Percentiles rank a stretch among this genome's conserved stretches.
Evolutionary conservation across 2,113 vertebrate genomes (phyloP).

Genomic region (Thamnophis sirtalis): DNA sequence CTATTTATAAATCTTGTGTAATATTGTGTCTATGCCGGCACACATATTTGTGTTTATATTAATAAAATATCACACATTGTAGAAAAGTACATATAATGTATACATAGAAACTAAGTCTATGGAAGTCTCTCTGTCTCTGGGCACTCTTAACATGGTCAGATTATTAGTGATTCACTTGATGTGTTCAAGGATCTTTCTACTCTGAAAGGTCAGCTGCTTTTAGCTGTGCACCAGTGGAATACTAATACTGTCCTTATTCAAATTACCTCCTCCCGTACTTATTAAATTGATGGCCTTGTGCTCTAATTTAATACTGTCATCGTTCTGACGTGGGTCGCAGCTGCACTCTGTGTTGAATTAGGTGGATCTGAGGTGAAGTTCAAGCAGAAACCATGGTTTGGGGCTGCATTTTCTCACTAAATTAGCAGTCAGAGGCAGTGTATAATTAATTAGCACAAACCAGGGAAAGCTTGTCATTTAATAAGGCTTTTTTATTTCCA

Average conservation of each 20-base stretch:
- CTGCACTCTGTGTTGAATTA: slow-evolving; percentile 84
- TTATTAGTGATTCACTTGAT: slow-evolving; percentile 92
- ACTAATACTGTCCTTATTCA: slow-evolving; percentile 99
- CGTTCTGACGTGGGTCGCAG: slow-evolving; percentile 81
- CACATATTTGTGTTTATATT: slow-evolving; percentile 37
- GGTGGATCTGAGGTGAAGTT: slow-evolving; percentile 88
- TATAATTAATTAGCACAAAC: slow-evolving; percentile 94
- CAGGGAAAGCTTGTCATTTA: slow-evolving; percentile 95
- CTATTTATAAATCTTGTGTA: slow-evolving; percentile 64
- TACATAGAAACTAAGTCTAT: slow-evolving; percentile 68
- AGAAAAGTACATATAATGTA: slow-evolving; percentile 67
- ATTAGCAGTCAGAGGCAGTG: slow-evolving; percentile 86
- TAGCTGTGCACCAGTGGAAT: slow-evolving; percentile 93
- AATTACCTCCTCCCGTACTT: slow-evolving; percentile 95
- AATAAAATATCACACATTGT: slow-evolving; percentile 64
- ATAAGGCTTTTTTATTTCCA: slow-evolving; percentile 85
- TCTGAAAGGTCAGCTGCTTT: slow-evolving; percentile 99
- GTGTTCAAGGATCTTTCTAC: slow-evolving; percentile 96
- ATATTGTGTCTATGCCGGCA: not conserved
- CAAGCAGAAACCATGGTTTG: slow-evolving; percentile 82
- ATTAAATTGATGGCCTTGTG: slow-evolving; percentile 96
- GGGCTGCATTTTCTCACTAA: slow-evolving; percentile 86
- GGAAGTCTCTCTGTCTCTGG: slow-evolving; percentile 74
- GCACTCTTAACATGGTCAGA: slow-evolving; percentile 86
- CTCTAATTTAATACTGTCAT: slow-evolving; percentile 95